Evolutionary conservation across 2,113 vertebrate species (phyloP).

Genomic region (Hypomesus transpacificus): DNA sequence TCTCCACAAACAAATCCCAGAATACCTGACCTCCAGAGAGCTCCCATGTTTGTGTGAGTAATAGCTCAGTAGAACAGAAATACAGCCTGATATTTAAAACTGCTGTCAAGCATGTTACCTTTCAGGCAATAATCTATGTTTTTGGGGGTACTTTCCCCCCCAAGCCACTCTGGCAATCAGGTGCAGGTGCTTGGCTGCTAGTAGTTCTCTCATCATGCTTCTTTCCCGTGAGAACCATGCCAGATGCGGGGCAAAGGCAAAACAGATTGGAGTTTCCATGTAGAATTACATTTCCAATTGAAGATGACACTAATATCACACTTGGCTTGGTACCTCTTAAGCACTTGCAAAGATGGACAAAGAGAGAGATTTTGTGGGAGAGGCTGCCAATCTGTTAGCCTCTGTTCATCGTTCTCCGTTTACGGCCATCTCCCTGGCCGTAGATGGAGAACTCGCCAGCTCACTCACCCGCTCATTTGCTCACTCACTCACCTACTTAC

Average conservation of each 20-base stretch:
- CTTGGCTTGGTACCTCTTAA: constrained; percentile 59
- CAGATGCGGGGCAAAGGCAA: constrained; percentile 38
- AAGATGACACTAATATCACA: constrained; percentile 71
- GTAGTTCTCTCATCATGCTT: constrained; percentile 33
- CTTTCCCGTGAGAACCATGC: constrained; percentile 22
- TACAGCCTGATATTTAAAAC: constrained; percentile 43
- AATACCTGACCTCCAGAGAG: constrained; percentile 41
- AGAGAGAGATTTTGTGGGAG: constrained; percentile 13
- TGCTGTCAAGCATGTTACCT: constrained; percentile 42
- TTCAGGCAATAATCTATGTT: constrained; percentile 29
- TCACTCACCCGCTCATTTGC: no score
- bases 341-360: constrained; percentile 33
- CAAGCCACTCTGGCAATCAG: constrained; percentile 41
- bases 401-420: no score
- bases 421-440: no score
- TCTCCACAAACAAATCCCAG: constrained; percentile 26
- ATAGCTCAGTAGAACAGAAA: constrained; percentile 35
- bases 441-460: no score
- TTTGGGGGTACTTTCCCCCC: constrained; percentile 23
- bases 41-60: constrained; percentile 38
- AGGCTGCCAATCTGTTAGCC: constrained; percentile 12
- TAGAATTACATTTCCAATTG: constrained; percentile 54
- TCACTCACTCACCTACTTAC: constrained; percentile 36
- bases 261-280: constrained; percentile 61
- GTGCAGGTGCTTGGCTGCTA: constrained; percentile 42